Conservation (phyloP, 2,797 vertebrate species). For the Dendrocincla fuliginosa region DNA sequence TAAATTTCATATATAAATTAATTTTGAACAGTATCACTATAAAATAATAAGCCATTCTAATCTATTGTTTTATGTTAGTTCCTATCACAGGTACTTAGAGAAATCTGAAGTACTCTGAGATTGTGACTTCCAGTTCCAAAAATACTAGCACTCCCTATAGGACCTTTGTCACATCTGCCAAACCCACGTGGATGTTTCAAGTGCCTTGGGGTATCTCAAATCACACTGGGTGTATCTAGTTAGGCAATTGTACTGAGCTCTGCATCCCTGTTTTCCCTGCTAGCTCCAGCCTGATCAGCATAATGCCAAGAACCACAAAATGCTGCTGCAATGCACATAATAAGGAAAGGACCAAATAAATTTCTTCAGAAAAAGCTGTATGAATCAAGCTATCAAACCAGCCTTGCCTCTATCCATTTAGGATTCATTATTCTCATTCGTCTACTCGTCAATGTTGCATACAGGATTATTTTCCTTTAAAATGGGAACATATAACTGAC, state of each 20-base stretch:
- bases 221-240: not conserved
- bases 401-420: not conserved
- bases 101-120: not conserved
- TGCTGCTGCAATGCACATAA: not conserved
- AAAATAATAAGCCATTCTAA: not conserved
- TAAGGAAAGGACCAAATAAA: not conserved
- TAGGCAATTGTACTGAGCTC: not conserved
- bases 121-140: not conserved
- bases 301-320: not conserved
- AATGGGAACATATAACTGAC: not conserved
- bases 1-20: not conserved
- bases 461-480: not conserved
- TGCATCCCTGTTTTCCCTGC: not conserved
- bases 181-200: not conserved
- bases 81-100: not conserved
- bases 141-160: rapidly evolving
- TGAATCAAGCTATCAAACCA: not conserved
- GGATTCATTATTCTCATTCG: not conserved
- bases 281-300: not conserved
- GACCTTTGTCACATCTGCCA: not conserved
- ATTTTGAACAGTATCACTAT: not conserved
- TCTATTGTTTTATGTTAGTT: not conserved
- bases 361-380: not conserved
- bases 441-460: not conserved
- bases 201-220: not conserved